phyloP scores from a whole-genome alignment of 92 coral and sea anemone species.

The Heliopora coerulea region DNA sequence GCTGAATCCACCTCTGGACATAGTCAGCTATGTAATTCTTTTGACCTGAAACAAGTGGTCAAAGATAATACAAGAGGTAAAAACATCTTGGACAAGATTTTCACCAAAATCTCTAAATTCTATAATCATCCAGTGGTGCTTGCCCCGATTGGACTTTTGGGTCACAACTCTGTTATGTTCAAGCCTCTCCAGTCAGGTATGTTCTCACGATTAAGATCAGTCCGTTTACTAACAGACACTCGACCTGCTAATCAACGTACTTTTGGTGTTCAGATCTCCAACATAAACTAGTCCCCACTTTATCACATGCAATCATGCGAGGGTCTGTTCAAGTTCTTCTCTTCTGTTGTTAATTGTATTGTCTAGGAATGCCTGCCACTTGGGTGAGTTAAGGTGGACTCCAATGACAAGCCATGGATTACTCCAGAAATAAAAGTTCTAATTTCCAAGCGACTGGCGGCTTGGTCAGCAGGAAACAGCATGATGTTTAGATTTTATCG shows the following conservation, averaged over 20 bases:
- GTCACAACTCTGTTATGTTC: not conserved
- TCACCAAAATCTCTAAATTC: constrained; percentile 18
- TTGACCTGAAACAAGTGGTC: constrained; percentile 3
- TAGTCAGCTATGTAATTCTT: constrained; percentile 1
- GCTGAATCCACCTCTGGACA: too few species aligned
- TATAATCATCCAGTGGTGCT: not conserved
- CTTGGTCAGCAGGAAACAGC: constrained; percentile 13
- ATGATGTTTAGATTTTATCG: not conserved
- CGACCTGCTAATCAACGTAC: not conserved
- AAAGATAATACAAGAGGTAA: constrained; percentile 6
- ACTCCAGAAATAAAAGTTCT: constrained; percentile 20
- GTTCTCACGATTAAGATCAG: not conserved
- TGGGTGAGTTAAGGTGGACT: not conserved
- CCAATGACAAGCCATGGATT: constrained; percentile 33
- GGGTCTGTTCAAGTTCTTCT: not conserved
- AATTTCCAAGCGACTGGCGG: constrained; percentile 1
- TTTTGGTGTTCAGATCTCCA: not conserved
- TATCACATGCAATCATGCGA: not conserved
- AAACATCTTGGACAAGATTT: constrained; percentile 13
- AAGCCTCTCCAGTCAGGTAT: not conserved
- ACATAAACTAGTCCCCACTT: constrained; percentile 8
- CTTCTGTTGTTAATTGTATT: not conserved
- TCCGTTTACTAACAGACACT: not conserved
- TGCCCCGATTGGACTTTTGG: not conserved
- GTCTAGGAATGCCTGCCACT: constrained; percentile 4